These are phyloP conservation scores for Luperina testacea DNA, from an alignment of 2,888 invertebrate genomes.

Conservation along the genomic window DNA sequence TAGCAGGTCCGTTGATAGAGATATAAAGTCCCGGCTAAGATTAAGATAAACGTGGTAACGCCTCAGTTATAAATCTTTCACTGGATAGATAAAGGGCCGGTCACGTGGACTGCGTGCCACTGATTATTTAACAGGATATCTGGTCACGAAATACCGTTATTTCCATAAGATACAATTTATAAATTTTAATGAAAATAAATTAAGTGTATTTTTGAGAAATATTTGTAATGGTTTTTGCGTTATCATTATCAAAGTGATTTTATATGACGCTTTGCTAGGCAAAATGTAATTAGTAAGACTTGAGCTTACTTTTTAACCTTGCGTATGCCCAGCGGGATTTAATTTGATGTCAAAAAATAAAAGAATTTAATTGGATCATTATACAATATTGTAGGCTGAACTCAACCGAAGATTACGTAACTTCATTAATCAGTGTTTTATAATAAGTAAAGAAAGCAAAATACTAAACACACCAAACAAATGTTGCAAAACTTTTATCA, in stretches of 20 bases:
- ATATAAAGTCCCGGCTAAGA: slow-evolving; percentile 77
- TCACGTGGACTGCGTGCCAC: slow-evolving; percentile 76
- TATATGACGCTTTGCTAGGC: neutral
- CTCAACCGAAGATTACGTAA: neutral
- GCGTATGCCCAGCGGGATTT: neutral
- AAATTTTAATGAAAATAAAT: slow-evolving; percentile 34
- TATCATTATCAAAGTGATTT: neutral
- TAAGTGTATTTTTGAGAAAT: neutral
- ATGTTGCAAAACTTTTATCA: slow-evolving; percentile 13
- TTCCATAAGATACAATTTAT: slow-evolving; percentile 37
- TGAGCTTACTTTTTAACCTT: neutral
- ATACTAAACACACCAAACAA: neutral
- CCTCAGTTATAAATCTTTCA: slow-evolving; percentile 81
- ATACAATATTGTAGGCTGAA: neutral
- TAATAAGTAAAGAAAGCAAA: neutral
- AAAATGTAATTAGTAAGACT: neutral
- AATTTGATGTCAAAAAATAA: neutral
- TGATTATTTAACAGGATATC: slow-evolving; percentile 79
- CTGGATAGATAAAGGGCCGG: slow-evolving; percentile 78
- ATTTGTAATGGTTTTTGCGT: neutral
- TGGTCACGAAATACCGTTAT: slow-evolving; percentile 53
- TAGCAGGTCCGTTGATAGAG: slow-evolving; percentile 74
- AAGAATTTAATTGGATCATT: too few relatives aligned
- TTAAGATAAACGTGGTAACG: slow-evolving; percentile 82
- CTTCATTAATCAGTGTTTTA: neutral